Base-by-base conservation (phyloP, 2,888 invertebrate species). In the Melolontha melolontha region DNA sequence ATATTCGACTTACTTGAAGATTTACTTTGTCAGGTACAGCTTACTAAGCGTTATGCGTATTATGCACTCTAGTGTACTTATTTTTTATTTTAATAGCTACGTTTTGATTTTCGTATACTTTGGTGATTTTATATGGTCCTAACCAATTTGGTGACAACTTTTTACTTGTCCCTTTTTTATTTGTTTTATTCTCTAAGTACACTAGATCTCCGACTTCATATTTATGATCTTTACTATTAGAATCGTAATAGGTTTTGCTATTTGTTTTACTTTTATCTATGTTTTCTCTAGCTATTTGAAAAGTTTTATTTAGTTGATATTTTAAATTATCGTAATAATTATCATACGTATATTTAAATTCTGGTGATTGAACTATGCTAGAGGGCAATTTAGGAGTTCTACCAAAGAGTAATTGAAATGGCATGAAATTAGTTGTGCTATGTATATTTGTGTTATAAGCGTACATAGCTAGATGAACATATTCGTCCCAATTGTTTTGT, bases 401-500 rank as follows among this genome's bases (percentile, higher is more conserved):
- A 7, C 75, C 75, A 57, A 75, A 77, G 2, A 75, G 51, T 41
- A 76, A 51, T 72, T 76, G 73, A 50, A 71, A 70, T 6, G 77
- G 77, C 1, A 72, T 70, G 29, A 68, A 77, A 7, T 71, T 69
- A 0, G 76, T 78, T 5, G 74, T 66, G 5, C 69, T 64, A 64
- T 79, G 78, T 0, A 71, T 39, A 5, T 40, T 29, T 5, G 55
- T 66, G 41, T 78, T 77, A 59, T 77, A 78, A 0, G 73, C 73
- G 42, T 78, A 77, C 71, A 77, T 75, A 0, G 76, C 75, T 44
- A 75, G 74, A 10, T 71, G 69, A 29, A 81, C 44, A 70, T 75
- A 77, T 42, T 75, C 68, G 57, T 80, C 78, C 79, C 80, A 81
- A 65, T 80, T 73, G 4, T 66, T 66, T 70, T 75, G 74, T 11